A percentile compares a stretch with the other conserved stretches of the same genome.
These are phyloP conservation scores for Zaprionus taronus DNA, from an alignment of 1,140 invertebrate genomes.

Conservation along the genomic window DNA sequence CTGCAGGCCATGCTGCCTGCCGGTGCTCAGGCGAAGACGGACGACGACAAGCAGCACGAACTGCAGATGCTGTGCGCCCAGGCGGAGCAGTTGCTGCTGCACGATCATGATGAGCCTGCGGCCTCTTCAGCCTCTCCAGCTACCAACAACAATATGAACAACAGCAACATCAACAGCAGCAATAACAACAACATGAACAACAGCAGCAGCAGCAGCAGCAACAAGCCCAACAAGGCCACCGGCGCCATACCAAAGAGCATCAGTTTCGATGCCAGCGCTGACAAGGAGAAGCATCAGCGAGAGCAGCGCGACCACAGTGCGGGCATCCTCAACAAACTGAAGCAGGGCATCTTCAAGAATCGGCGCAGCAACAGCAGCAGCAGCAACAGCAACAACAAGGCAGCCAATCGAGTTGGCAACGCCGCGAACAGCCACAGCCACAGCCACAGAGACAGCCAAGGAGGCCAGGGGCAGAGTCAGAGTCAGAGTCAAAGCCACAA, in stretches of 20 bases:
- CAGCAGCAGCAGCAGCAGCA: not conserved
- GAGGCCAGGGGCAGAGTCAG: constrained; percentile 68
- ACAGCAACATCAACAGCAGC: not conserved
- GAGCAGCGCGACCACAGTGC: constrained; percentile 85
- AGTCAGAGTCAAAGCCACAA: constrained; percentile 59
- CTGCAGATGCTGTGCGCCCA: constrained; percentile 63
- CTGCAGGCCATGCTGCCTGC: constrained; percentile 43
- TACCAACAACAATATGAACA: not conserved
- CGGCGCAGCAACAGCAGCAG: constrained; percentile 85
- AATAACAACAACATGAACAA: not conserved
- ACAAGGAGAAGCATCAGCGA: constrained; percentile 85
- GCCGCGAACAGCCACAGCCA: constrained; percentile 7
- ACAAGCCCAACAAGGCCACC: constrained; percentile 87
- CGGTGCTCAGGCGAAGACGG: constrained; percentile 55
- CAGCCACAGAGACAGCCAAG: constrained; percentile 10
- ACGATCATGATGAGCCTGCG: constrained; percentile 8
- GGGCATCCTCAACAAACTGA: constrained; percentile 89
- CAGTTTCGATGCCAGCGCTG: constrained; percentile 95
- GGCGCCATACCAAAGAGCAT: constrained; percentile 96
- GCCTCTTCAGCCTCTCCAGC: not conserved
- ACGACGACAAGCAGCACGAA: constrained; percentile 71
- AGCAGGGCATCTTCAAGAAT: constrained; percentile 87
- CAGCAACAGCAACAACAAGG: constrained; percentile 5
- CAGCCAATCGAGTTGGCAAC: constrained; percentile 37
- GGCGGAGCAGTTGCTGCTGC: constrained; percentile 60